Evolutionary conservation across 1,140 invertebrate genomes (phyloP).

Genomic region (Aphaenogaster ashmeadi): DNA sequence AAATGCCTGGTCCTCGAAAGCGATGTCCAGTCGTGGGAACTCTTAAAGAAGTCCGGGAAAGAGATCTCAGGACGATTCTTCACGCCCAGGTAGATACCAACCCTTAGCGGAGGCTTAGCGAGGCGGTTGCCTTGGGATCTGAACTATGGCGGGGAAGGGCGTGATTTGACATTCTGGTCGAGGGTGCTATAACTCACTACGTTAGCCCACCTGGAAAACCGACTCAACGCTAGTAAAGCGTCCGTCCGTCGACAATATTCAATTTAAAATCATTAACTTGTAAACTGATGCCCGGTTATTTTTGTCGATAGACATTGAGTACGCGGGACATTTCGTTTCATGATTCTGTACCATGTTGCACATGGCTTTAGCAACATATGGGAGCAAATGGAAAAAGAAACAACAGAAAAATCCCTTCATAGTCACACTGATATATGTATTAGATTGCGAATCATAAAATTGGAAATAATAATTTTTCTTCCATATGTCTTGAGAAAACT

Average conservation of each 20-base stretch:
- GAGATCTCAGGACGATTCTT: constrained; percentile 70
- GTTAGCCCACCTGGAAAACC: constrained; percentile 57
- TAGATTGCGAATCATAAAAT: neutral
- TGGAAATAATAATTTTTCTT: neutral
- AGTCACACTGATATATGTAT: neutral
- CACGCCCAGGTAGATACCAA: constrained; percentile 73
- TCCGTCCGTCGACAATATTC: neutral
- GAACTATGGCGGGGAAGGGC: constrained; percentile 57
- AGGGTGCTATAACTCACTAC: constrained; percentile 68
- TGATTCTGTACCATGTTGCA: neutral
- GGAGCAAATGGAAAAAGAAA: neutral
- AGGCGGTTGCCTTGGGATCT: constrained; percentile 58
- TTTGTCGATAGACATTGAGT: neutral
- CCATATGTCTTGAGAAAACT: neutral
- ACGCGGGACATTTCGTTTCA: neutral
- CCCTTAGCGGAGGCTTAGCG: constrained; percentile 10
- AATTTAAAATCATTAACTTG: neutral
- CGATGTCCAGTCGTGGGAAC: constrained; percentile 74
- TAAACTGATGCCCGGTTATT: neutral
- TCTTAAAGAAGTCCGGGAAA: constrained; percentile 57
- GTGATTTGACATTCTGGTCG: constrained; percentile 73
- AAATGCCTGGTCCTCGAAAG: constrained; percentile 71
- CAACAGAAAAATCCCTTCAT: neutral
- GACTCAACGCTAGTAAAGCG: neutral
- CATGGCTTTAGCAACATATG: neutral